Evolutionary conservation across 2,888 invertebrate species (phyloP), one percentile per base, ranked within the genome.

Genomic region (Agonopterix subpropinquella): DNA sequence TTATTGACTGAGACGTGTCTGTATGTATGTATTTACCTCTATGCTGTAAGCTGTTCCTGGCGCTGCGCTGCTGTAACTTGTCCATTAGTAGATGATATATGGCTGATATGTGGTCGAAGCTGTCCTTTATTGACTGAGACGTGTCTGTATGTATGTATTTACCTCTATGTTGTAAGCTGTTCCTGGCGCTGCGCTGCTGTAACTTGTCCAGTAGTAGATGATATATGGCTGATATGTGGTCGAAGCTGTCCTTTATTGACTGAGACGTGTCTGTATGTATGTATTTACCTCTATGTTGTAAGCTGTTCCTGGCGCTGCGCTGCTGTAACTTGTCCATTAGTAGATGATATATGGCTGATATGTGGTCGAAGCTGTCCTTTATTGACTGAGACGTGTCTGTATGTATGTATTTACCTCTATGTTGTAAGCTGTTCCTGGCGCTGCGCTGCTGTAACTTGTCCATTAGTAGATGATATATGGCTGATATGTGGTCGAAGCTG

Each of bases 151-250:
- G n/a, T n/a, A n/a, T n/a, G n/a, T n/a, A n/a, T n/a, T 49, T 49
- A 73, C 75, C 75, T 59, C 70, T 58, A 8, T 77, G 75, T 37
- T 76, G 71, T 5, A 78, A 50, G 8, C 69, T 76, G 49, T 59
- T 76, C 52, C 71, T 59, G 0, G 68, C 71, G 41, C 68, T 80
- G 49, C 91, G 84, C 47, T 90, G 91, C 47, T 90, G 80, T 53
- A 95, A 70, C 71, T 95, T 95, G 78, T 98, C 97, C 69, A 94
- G 91, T 43, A 98, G 90, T 56, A 98, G 89, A 78, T 97, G 95
- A 78, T 98, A 98, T 64, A 98, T 97, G 58, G 98, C 98, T 64
- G 96, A 96, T 62, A 97, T 94, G 86, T 97, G 96, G 82, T 98
- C 97, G 79, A 96, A 98, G 4, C 94, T n/a, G 91, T 65, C 94